These are phyloP conservation scores for Formicarius rufipectus DNA, from an alignment of 2,113 vertebrate species.

Conservation along the genomic window DNA sequence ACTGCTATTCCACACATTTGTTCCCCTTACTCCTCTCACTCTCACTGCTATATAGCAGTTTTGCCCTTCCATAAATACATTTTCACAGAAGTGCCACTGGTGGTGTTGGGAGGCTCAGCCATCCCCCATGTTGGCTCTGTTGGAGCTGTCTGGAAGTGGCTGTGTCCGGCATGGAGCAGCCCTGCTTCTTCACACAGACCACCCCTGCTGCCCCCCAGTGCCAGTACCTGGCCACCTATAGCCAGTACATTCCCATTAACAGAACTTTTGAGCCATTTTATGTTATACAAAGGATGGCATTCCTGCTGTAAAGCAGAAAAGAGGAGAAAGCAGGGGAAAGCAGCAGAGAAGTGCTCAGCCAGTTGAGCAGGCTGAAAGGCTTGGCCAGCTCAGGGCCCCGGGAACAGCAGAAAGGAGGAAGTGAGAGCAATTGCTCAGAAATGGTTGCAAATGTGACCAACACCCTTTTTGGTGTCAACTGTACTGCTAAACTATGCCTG, in stretches of 20 bases:
- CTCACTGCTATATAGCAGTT: accelerated
- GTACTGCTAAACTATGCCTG: accelerated
- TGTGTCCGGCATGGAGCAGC: accelerated
- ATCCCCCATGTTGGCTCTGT: accelerated
- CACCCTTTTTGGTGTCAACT: background rate
- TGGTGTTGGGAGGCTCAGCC: background rate
- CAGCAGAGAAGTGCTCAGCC: background rate
- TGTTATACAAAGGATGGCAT: background rate
- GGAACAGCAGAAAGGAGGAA: background rate
- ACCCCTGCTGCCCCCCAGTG: background rate
- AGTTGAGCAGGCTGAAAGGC: background rate
- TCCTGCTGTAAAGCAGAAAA: background rate
- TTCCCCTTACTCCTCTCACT: background rate
- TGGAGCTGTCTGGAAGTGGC: background rate
- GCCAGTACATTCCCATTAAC: background rate
- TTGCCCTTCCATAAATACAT: background rate
- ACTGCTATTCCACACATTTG: background rate
- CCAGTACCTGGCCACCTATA: background rate
- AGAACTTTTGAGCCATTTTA: background rate
- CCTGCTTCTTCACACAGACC: background rate
- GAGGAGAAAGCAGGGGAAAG: background rate
- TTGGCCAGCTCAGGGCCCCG: accelerated
- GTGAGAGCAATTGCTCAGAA: background rate
- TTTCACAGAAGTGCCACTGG: background rate
- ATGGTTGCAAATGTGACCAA: background rate